Evolutionary conservation across 92 coral and sea anemone species (phyloP).

Genomic region (Diadumene lineata): DNA sequence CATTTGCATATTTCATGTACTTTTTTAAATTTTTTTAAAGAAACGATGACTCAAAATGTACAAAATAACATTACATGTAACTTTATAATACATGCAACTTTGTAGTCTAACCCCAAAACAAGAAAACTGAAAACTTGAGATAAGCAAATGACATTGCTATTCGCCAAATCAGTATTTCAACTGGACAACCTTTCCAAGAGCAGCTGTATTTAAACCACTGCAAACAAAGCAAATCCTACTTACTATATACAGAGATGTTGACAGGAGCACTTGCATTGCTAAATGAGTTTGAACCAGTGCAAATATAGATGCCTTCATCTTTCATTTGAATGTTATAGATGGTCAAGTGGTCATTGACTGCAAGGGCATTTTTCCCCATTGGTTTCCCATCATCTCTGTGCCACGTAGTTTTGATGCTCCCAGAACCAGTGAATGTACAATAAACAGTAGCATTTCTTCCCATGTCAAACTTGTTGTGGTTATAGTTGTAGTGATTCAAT

Average conservation of each 20-base stretch:
- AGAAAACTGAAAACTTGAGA: too few relatives aligned
- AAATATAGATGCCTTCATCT: conserved; percentile 75
- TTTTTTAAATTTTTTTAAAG: too few relatives aligned
- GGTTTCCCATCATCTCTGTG: conserved; percentile 35
- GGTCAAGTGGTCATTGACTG: conserved; percentile 18
- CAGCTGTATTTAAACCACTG: not conserved
- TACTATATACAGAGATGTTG: conserved; percentile 72
- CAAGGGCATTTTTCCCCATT: conserved; percentile 4
- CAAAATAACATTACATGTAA: too few relatives aligned
- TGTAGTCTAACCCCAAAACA: too few relatives aligned
- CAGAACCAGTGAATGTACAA: conserved; percentile 63
- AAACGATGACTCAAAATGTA: too few relatives aligned
- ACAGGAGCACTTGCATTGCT: conserved; percentile 52
- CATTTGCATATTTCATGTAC: too few relatives aligned
- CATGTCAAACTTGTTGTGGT: conserved; percentile 31
- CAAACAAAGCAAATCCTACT: conserved; percentile 5
- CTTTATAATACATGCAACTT: too few relatives aligned
- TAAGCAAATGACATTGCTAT: too few relatives aligned
- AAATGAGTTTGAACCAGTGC: conserved; percentile 69
- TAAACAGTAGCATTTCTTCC: conserved; percentile 36
- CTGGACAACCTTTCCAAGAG: too few relatives aligned
- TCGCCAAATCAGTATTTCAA: too few relatives aligned
- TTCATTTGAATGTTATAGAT: conserved; percentile 37
- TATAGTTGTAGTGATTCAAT: conserved; percentile 6
- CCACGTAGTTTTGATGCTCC: conserved; percentile 63